Conservation (phyloP, 2,797 vertebrate genomes). For the Galagoides demidoff region DNA sequence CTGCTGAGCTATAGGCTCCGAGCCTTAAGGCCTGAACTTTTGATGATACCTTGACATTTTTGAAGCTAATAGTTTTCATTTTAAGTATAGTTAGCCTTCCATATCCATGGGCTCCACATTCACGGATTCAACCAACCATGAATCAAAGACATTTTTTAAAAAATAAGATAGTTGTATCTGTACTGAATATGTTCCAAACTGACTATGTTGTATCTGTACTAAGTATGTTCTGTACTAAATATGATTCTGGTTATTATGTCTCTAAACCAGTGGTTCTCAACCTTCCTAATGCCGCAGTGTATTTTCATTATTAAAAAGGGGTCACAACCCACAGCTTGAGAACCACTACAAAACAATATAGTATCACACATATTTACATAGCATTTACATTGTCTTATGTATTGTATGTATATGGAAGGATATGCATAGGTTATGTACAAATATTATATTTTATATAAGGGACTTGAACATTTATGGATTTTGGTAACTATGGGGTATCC, state of each 20-base stretch:
- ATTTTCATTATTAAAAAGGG: no score
- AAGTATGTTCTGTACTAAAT: neutral
- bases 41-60: neutral
- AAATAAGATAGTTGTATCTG: neutral
- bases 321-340: no score
- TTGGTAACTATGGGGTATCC: neutral
- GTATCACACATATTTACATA: neutral
- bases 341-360: neutral
- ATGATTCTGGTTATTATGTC: neutral
- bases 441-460: neutral
- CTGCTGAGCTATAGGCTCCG: no score
- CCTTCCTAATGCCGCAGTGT: no score
- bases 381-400: neutral
- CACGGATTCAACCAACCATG: neutral
- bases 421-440: neutral
- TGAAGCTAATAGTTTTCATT: conserved; percentile 16
- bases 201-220: neutral
- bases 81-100: neutral
- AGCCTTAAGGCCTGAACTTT: no score
- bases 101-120: neutral
- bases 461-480: neutral
- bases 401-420: neutral
- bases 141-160: neutral
- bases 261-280: no score
- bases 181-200: neutral